phyloP scores from a whole-genome alignment of 2,797 vertebrate genomes.

The Onychomys arenicola region DNA sequence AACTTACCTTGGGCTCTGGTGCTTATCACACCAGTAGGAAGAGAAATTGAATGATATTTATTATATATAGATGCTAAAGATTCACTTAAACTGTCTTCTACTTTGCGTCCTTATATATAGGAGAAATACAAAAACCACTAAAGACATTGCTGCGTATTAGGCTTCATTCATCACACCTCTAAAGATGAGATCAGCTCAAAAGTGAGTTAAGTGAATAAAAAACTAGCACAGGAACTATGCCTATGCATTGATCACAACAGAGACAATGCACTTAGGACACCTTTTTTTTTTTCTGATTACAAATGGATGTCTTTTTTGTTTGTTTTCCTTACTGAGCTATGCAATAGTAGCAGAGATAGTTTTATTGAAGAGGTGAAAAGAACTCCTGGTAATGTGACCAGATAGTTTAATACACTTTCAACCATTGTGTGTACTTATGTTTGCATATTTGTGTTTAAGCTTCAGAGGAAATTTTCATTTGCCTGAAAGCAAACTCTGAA shows the following conservation, averaged over 20 bases:
- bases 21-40: background rate
- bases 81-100: background rate
- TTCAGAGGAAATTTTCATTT: background rate
- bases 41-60: background rate
- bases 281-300: background rate
- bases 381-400: background rate
- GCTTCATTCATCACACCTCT: background rate
- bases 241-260: background rate
- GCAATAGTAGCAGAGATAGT: background rate
- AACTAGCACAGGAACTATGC: fast-evolving
- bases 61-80: background rate
- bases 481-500: slow-evolving; percentile 7
- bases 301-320: background rate
- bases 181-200: background rate
- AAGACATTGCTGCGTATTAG: background rate
- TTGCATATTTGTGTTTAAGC: background rate
- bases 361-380: background rate
- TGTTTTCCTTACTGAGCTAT: background rate
- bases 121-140: background rate
- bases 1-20: background rate
- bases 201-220: background rate
- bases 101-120: background rate
- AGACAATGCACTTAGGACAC: background rate
- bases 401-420: background rate
- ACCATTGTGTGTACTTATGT: background rate